Conservation (phyloP, 2,888 invertebrate genomes). For the Orthonychiurus folsomi region DNA sequence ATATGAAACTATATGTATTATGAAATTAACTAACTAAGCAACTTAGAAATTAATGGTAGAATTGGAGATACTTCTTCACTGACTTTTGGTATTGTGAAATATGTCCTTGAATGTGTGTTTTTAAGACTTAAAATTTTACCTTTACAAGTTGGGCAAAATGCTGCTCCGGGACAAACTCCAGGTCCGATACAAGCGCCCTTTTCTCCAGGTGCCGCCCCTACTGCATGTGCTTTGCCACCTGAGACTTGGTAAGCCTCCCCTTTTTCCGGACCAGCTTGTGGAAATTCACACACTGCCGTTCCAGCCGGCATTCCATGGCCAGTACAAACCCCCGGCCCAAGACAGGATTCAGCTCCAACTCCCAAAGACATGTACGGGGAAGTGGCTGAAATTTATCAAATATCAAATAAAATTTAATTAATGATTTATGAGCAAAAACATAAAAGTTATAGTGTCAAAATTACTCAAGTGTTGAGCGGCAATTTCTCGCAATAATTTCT, state of each 20-base stretch:
- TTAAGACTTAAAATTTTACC: no score
- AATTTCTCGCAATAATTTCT: conserved; percentile 31
- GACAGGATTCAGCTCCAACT: conserved; percentile 22
- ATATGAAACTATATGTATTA: no score
- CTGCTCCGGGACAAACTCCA: conserved; percentile 28
- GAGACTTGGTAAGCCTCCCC: not conserved
- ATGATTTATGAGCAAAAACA: not conserved
- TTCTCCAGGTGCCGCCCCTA: no score
- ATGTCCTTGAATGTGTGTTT: no score
- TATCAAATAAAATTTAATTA: not conserved
- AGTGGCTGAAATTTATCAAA: conserved; percentile 26
- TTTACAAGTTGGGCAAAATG: conserved; percentile 24
- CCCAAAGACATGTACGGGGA: conserved; percentile 34
- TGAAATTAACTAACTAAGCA: no score
- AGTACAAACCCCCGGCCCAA: conserved; percentile 34
- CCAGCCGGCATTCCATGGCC: conserved; percentile 32
- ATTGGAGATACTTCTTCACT: no score
- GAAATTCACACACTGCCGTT: conserved; percentile 26
- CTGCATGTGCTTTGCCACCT: no score
- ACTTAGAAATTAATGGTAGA: no score
- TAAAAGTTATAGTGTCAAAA: not conserved
- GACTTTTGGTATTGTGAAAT: no score
- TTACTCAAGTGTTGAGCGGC: conserved; percentile 30
- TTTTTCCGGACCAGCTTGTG: conserved; percentile 6
- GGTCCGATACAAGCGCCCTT: conserved; percentile 28